Percentiles rank a stretch among this genome's conserved stretches.
These are phyloP conservation scores for Gnathonemus longibarbis DNA, from an alignment of 2,113 vertebrate species.

Conservation along the genomic window DNA sequence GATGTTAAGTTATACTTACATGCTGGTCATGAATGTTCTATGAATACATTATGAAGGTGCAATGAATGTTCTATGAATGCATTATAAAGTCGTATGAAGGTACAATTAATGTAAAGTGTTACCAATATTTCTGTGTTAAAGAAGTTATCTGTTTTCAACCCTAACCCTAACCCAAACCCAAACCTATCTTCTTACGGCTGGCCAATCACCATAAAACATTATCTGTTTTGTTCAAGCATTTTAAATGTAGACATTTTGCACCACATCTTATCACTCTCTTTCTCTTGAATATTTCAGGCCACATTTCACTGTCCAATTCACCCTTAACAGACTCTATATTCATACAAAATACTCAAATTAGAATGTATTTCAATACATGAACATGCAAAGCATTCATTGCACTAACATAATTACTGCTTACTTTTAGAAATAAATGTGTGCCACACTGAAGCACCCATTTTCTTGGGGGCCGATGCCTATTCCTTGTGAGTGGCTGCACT, in stretches of 20 bases:
- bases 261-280: background rate
- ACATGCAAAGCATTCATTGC: background rate
- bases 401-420: background rate
- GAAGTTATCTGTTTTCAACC: background rate
- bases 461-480: background rate
- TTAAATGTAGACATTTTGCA: background rate
- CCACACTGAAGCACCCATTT: background rate
- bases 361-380: background rate
- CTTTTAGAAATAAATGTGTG: background rate
- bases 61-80: background rate
- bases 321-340: background rate
- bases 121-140: background rate
- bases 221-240: background rate
- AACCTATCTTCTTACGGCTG: background rate
- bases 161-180: background rate
- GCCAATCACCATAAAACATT: background rate
- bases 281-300: background rate
- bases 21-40: background rate
- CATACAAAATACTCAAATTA: background rate
- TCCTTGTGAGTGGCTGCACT: background rate
- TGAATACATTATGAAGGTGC: background rate
- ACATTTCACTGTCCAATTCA: background rate
- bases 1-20: background rate
- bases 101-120: background rate
- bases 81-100: background rate